Conservation (phyloP, 2,113 vertebrate genomes). For the Mormyrus lacerda region DNA sequence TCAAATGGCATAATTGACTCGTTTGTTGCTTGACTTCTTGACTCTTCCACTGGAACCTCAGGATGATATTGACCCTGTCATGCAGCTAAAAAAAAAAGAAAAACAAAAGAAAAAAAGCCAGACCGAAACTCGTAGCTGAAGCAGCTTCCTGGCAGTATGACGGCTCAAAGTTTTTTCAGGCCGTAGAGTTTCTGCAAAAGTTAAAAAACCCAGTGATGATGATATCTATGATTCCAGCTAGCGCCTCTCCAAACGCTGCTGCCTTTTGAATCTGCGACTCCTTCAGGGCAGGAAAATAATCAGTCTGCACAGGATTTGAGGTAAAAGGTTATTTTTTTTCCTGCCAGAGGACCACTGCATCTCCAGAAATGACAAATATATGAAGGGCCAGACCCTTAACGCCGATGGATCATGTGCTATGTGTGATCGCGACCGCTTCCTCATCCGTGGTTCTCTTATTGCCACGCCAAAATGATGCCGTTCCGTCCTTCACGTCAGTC, state of each 20-base stretch:
- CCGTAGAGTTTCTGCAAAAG: not conserved
- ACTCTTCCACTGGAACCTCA: not conserved
- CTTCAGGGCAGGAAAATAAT: slow-evolving; percentile 5
- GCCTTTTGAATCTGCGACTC: slow-evolving; percentile 18
- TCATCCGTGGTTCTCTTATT: slow-evolving; percentile 64
- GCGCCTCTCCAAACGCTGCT: slow-evolving; percentile 11
- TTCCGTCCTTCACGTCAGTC: slow-evolving; percentile 17
- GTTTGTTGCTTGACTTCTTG: not conserved
- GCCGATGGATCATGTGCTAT: slow-evolving; percentile 36
- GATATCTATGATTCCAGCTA: slow-evolving; percentile 19
- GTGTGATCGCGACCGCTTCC: slow-evolving; percentile 30
- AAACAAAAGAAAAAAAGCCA: not conserved
- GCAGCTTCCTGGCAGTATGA: not conserved
- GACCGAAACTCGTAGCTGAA: not conserved
- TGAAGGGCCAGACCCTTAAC: slow-evolving; percentile 26
- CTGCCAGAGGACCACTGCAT: slow-evolving; percentile 40
- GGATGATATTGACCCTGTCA: not conserved
- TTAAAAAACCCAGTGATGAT: not conserved
- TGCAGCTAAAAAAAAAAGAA: not conserved
- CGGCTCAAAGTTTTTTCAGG: not conserved
- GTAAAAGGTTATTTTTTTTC: slow-evolving; percentile 38
- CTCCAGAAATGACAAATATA: slow-evolving; percentile 24
- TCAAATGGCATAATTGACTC: not conserved
- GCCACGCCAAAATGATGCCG: slow-evolving; percentile 44
- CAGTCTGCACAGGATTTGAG: slow-evolving; percentile 48